Base-by-base conservation (phyloP, 2,797 vertebrate genomes). In the Periparus ater region DNA sequence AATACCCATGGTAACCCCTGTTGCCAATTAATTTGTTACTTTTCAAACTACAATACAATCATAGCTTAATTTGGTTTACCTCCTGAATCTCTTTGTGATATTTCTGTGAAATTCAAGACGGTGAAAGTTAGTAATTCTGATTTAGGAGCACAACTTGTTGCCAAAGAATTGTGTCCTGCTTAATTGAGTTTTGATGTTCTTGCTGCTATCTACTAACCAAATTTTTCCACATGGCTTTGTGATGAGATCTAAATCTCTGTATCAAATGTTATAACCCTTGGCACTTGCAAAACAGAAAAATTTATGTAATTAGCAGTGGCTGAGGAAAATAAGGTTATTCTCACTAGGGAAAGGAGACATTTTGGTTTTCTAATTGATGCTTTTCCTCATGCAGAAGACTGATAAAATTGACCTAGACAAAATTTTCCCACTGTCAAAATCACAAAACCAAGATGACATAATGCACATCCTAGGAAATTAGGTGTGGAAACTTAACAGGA, bases 391-490 rank as follows among this genome's bases (percentile, higher is more conserved):
- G 83, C 91, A 94, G 67, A 62, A 8, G 30, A 71, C 74, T 90
- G 84, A 95, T 93, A 91, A 92, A 95, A 97, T 86, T 91, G 84
- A 92, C 83, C 63, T 62, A 63, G 91, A 94, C 70, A 96, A 95
- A 81, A 63, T 95, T 97, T 96, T 96, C 95, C 72, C 87, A 93
- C 65, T 66, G 22, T 92, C 89, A 96, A 94, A 76, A 83, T 44
- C 27, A 88, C 58, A 95, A 91, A 96, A 95, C 23, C n/a, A 91
- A 95, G 68, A 96, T 97, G 95, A 96, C 87, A 88, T 96, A 96
- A 96, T 95, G 66, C 63, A 91, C 57, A 89, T 91, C 63, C 44
- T 89, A 74, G 91, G 85, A 97, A 98, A 98, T 95, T 60, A 95
- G 67, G 90, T 97, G 84, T 90, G 96, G 96, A 95, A 95, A 94